These are phyloP conservation scores for Dryomyza anilis DNA, from an alignment of 2,888 invertebrate species.

Conservation along the genomic window DNA sequence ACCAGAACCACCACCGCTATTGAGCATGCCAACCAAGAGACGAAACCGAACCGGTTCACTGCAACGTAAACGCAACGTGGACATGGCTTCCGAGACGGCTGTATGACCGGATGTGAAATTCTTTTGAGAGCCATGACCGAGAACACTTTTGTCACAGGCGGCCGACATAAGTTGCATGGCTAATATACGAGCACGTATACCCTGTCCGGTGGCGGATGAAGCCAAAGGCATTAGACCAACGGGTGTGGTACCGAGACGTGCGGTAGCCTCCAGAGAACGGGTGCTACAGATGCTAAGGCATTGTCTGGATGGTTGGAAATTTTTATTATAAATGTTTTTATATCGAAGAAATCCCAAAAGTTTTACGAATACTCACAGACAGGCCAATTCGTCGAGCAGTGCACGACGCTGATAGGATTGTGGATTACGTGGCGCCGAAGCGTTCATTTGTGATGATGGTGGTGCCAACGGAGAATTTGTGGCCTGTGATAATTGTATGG, in stretches of 20 bases:
- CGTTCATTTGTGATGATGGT: conserved; percentile 44
- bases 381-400: conserved; percentile 84
- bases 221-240: conserved; percentile 84
- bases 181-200: conserved; percentile 81
- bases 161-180: conserved; percentile 87
- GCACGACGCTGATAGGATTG: conserved; percentile 75
- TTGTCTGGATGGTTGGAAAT: too few relatives aligned
- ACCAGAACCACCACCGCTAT: conserved; percentile 75
- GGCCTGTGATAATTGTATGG: conserved; percentile 81
- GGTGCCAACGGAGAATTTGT: conserved; percentile 62
- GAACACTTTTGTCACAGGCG: conserved; percentile 70
- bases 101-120: conserved; percentile 75
- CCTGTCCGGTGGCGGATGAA: conserved; percentile 86
- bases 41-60: conserved; percentile 93
- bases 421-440: conserved; percentile 64
- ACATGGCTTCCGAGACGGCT: conserved; percentile 88
- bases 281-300: conserved; percentile 82
- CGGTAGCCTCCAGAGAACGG: conserved; percentile 78
- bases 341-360: too few relatives aligned
- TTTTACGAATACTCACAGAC: conserved; percentile 77
- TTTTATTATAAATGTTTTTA: too few relatives aligned
- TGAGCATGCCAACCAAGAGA: conserved; percentile 86
- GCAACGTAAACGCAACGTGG: conserved; percentile 83
- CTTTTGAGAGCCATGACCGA: conserved; percentile 57
- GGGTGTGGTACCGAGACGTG: conserved; percentile 76